Base-by-base conservation (phyloP, 2,113 vertebrate genomes). In the Pipa parva region DNA sequence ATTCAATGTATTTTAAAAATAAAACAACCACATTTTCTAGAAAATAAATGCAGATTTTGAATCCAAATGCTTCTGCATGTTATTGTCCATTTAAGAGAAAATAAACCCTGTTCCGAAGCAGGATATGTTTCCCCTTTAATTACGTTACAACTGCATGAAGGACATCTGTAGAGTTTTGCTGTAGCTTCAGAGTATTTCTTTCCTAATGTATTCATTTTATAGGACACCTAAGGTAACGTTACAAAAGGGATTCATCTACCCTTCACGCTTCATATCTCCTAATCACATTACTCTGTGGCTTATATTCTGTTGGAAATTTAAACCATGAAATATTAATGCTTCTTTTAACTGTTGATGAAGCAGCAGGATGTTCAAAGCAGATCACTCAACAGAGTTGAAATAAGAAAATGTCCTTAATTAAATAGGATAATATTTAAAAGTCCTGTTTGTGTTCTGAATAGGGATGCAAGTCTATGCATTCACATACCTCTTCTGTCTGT, bases 211-310 rank as follows among this genome's bases (percentile, higher is more conserved):
- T 49, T 49, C 2, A 7, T 24, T 49, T 49, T 24, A 49, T 49
- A 22, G 46, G 46, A 49, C 46, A 49, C 20, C 7, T 2, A 49
- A 49, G 46, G 46, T 20, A 21, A 18, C 1, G 46, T 20, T 24
- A 49, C 46, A 24, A 49, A 22, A 42, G 39, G n/a, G 17, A 42
- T 42, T 13, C 46, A 1, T 20, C 26, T 10, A 13, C 42, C 57
- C 33, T 37, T 59, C 33, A 59, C 33, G 36, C 57, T 42, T 42
- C 33, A 59, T 13, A 25, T 63, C 46, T n/a, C 21, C 60, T 50
- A 28, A 33, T 63, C 46, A 20, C 42, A 46, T 50, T 63, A 46
- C 46, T 17, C 5, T 45, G 26, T 39, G 57, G 22, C 20, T 25
- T 24, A 3, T 4, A 22, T 42, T 22, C 33, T 42, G 20, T 39